Conservation (phyloP, 2,797 vertebrate species). For the Xiphophorus birchmanni region DNA sequence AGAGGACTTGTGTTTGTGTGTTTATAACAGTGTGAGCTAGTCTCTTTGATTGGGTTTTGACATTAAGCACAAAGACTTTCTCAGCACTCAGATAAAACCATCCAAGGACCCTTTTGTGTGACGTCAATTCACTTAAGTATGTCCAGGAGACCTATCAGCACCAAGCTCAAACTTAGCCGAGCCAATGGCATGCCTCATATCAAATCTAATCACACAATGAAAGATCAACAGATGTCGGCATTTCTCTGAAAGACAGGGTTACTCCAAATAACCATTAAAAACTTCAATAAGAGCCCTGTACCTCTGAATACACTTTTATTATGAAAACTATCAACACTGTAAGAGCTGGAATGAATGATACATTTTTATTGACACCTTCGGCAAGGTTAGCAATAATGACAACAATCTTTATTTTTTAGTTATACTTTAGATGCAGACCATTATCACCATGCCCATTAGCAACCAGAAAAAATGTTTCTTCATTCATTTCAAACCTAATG, state of each 20-base stretch:
- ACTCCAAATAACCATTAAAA: slow-evolving; percentile 14
- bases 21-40: slow-evolving; percentile 32
- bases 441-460: slow-evolving; percentile 50
- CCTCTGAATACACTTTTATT: neutral
- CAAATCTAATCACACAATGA: slow-evolving; percentile 59
- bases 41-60: slow-evolving; percentile 53
- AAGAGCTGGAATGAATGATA: slow-evolving; percentile 29
- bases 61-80: slow-evolving; percentile 42
- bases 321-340: slow-evolving; percentile 22
- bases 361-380: slow-evolving; percentile 49
- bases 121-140: slow-evolving; percentile 58
- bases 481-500: slow-evolving; percentile 27
- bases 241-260: slow-evolving; percentile 19
- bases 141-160: slow-evolving; percentile 52
- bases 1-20: slow-evolving; percentile 24
- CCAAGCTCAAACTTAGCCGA: slow-evolving; percentile 31
- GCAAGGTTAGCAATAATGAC: slow-evolving; percentile 53
- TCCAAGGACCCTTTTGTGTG: slow-evolving; percentile 45
- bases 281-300: slow-evolving; percentile 12
- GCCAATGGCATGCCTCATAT: slow-evolving; percentile 60
- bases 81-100: slow-evolving; percentile 21
- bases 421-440: slow-evolving; percentile 32
- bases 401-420: slow-evolving; percentile 38
- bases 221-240: slow-evolving; percentile 51
- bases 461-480: slow-evolving; percentile 33